Evolutionary conservation across 2,888 invertebrate species (phyloP), one percentile per base, ranked within the genome.

Genomic region (Lepidonotus clava): DNA sequence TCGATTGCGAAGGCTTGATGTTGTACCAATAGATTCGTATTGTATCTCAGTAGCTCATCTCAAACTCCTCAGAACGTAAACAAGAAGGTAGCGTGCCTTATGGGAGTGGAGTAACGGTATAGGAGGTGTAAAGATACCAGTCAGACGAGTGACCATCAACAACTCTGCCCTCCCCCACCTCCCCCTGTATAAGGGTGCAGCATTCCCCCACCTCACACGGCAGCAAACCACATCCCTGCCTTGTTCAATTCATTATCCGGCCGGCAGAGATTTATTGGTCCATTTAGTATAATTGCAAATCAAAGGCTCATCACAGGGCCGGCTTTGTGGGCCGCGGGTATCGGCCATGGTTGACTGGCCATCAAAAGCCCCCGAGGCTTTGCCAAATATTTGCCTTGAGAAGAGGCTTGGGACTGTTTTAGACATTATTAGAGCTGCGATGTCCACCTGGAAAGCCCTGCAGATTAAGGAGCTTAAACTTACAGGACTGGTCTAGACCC

Each of bases 281-380:
- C 61, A 61, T 61, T 61, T 61, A 61, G 61, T 32, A 61, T 61
- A 61, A 61, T 61, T 61, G 61, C 61, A 61, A 61, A 61, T 61
- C 61, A 61, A 61, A 61, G 61, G 61, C 61, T 24, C 61, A 61
- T 61, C 61, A 18, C 24, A 32, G 28, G 61, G n/a, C 24, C 24
- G 11, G 61, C 61, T 61, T 61, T 61, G 61, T 61, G 24, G 61
- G 24, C 28, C 11, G 8, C n/a, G 61, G 61, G 28, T n/a, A 61
- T 28, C 61, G 28, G 61, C 11, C 61, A 61, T 32, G 61, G 11
- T 28, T 24, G n/a, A 28, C 61, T 61, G 61, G 28, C 8, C 18
- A 24, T n/a, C 61, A 24, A 61, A 61, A 28, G 28, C 61, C 61
- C 61, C 24, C 24, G 24, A 61, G 61, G 61, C 61, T 32, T 28